Conservation (phyloP, 1,140 invertebrate genomes). For the Nasonia longicornis region DNA sequence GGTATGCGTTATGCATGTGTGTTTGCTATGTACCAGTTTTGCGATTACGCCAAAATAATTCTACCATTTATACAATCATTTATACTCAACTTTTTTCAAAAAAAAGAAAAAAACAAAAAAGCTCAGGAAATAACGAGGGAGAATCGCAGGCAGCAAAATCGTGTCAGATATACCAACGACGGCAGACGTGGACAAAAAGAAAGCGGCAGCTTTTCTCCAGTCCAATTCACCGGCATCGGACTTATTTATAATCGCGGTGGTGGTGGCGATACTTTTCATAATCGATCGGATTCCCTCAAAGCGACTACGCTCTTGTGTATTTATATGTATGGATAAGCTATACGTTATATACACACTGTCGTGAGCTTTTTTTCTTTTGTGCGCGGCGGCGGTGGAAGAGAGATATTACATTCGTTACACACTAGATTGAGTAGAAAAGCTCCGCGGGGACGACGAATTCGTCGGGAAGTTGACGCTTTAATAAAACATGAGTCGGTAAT, state of each 20-base stretch:
- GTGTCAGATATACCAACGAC: neutral
- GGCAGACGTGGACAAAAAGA: neutral
- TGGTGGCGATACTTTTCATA: neutral
- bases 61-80: too few species aligned
- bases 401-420: conserved; percentile 14
- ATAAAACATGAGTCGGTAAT: conserved; percentile 28
- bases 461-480: conserved; percentile 7
- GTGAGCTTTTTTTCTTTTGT: neutral
- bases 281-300: conserved; percentile 8
- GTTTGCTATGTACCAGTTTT: too few species aligned
- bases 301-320: neutral
- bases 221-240: conserved; percentile 2
- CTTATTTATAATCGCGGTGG: conserved; percentile 13
- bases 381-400: too few species aligned
- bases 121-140: neutral
- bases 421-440: conserved; percentile 14
- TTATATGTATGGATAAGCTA: neutral
- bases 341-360: neutral
- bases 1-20: too few species aligned
- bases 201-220: neutral
- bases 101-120: neutral
- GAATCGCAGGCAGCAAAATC: neutral
- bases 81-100: too few species aligned
- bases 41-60: too few species aligned
- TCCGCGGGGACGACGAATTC: neutral